Percentiles rank a stretch among this genome's conserved stretches.
Evolutionary conservation across 2,888 invertebrate species (phyloP).

Genomic region (Drosophila yooni): DNA sequence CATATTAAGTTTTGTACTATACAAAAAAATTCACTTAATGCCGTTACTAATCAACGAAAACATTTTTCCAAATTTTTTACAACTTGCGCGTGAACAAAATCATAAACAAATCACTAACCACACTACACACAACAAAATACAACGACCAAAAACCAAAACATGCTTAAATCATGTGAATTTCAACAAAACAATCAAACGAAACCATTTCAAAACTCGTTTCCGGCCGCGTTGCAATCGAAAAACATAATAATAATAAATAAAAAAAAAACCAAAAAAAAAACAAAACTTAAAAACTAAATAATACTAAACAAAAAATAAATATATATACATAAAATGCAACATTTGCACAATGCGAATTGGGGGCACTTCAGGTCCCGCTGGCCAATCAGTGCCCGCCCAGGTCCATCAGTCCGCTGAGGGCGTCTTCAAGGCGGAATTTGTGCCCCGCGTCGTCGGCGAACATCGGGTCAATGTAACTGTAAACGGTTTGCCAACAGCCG

Average conservation of each 20-base stretch:
- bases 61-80: slow-evolving; percentile 77
- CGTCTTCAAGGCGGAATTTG: slow-evolving; percentile 95
- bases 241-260: slow-evolving; percentile 31
- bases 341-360: slow-evolving; percentile 35
- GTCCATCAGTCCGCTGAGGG: slow-evolving; percentile 93
- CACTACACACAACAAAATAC: slow-evolving; percentile 42
- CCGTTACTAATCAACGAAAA: slow-evolving; percentile 69
- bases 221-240: slow-evolving; percentile 63
- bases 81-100: slow-evolving; percentile 47
- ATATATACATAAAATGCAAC: slow-evolving; percentile 29
- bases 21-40: slow-evolving; percentile 36
- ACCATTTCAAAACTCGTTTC: slow-evolving; percentile 68
- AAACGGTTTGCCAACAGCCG: slow-evolving; percentile 92
- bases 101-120: slow-evolving; percentile 62
- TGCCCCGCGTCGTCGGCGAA: slow-evolving; percentile 95
- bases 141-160: slow-evolving; percentile 36
- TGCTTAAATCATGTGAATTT: slow-evolving; percentile 58
- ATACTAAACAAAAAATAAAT: slow-evolving; percentile 40
- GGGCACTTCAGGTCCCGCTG: slow-evolving; percentile 91
- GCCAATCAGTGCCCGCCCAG: slow-evolving; percentile 95
- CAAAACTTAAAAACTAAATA: slow-evolving; percentile 26
- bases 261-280: slow-evolving; percentile 36
- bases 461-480: slow-evolving; percentile 95
- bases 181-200: slow-evolving; percentile 62
- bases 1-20: slow-evolving; percentile 28